Conservation (phyloP, 2,888 invertebrate species). For the Diaphora mendica region DNA sequence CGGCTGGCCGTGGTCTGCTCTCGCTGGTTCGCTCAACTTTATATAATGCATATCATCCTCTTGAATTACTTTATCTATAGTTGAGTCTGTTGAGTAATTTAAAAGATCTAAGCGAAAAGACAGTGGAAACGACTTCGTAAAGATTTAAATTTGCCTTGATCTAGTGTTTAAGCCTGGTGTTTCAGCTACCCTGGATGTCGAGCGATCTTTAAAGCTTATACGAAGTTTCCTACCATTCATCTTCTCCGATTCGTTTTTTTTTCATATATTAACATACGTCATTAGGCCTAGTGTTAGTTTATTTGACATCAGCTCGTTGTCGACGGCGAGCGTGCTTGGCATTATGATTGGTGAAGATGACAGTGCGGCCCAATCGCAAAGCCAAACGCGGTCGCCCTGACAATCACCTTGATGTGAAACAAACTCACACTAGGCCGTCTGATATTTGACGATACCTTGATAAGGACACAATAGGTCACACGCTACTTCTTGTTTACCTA, state of each 20-base stretch:
- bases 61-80: too few relatives aligned
- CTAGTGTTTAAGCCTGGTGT: background rate
- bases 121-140: background rate
- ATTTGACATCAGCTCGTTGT: too few relatives aligned
- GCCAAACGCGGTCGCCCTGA: too few relatives aligned
- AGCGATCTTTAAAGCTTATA: background rate
- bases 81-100: too few relatives aligned
- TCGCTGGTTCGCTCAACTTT: background rate
- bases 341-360: too few relatives aligned
- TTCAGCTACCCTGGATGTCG: background rate
- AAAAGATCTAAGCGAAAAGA: too few relatives aligned
- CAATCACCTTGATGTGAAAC: too few relatives aligned
- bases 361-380: too few relatives aligned
- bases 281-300: too few relatives aligned
- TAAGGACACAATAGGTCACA: slow-evolving; percentile 23
- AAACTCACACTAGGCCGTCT: too few relatives aligned
- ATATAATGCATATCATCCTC: too few relatives aligned
- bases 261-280: background rate
- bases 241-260: background rate
- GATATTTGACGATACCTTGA: background rate
- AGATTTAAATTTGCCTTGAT: background rate
- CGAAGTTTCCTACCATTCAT: background rate
- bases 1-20: background rate
- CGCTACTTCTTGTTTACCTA: background rate
- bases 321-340: too few relatives aligned